These are phyloP conservation scores for Campylorhamphus procurvoides DNA, from an alignment of 2,113 vertebrate species.

Conservation along the genomic window DNA sequence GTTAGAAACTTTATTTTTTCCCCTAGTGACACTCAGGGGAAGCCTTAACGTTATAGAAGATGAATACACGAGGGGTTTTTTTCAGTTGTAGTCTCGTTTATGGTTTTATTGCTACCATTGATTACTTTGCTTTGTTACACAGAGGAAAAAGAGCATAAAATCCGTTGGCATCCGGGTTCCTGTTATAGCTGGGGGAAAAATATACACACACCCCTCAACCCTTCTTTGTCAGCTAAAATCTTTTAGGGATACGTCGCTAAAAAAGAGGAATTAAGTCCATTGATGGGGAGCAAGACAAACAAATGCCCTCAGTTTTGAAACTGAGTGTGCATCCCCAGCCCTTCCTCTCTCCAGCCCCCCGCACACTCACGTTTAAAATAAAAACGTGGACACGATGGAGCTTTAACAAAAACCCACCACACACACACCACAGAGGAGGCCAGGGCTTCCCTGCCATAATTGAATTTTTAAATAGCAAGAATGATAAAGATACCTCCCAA, in stretches of 20 bases:
- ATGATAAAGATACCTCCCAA: conserved; percentile 37
- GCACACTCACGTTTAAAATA: neutral
- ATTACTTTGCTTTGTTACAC: conserved; percentile 84
- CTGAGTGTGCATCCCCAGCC: neutral
- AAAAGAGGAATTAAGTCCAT: neutral
- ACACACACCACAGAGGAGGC: neutral
- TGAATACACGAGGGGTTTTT: conserved; percentile 70
- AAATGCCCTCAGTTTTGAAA: neutral
- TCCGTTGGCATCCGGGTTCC: conserved; percentile 81
- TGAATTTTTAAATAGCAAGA: conserved; percentile 51
- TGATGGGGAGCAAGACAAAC: neutral
- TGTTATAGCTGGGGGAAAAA: conserved; percentile 66
- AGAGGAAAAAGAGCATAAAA: conserved; percentile 88
- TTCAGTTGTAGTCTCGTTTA: conserved; percentile 77
- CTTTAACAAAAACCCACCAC: neutral
- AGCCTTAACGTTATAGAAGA: conserved; percentile 73
- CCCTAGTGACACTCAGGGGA: conserved; percentile 71
- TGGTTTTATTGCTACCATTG: conserved; percentile 85
- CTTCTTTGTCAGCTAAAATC: conserved; percentile 66
- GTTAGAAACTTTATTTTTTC: conserved; percentile 67
- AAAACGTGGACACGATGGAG: neutral
- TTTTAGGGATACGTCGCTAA: conserved; percentile 18
- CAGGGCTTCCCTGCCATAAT: conserved; percentile 10
- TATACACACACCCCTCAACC: conserved; percentile 16
- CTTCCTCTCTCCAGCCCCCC: neutral